Conservation (phyloP, 2,888 invertebrate species). For the Dorcus hopei region DNA sequence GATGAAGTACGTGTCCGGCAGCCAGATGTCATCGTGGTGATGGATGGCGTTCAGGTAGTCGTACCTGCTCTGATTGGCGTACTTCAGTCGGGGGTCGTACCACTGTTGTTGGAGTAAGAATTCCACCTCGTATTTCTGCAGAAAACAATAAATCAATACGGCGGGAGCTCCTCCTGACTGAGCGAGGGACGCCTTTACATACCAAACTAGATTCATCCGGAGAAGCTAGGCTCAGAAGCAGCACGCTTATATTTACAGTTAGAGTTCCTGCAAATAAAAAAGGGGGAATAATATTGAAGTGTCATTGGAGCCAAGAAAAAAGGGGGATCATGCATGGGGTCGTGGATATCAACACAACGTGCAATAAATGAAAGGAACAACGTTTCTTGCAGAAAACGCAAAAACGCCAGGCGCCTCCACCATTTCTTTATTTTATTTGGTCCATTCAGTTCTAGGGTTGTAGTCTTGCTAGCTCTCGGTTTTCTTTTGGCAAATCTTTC, state of each 20-base stretch:
- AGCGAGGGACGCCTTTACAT: slow-evolving; percentile 50
- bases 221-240: slow-evolving; percentile 89
- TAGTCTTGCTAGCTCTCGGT: no score
- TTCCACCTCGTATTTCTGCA: slow-evolving; percentile 94
- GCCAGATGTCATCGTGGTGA: slow-evolving; percentile 89
- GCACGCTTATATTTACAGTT: slow-evolving; percentile 90
- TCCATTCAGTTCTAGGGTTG: no score
- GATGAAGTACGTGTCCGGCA: slow-evolving; percentile 93
- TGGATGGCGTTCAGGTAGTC: slow-evolving; percentile 90
- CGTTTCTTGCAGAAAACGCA: no score
- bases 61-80: slow-evolving; percentile 84
- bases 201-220: slow-evolving; percentile 96
- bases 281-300: no score
- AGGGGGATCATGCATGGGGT: no score
- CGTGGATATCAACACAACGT: no score
- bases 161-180: no score
- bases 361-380: no score
- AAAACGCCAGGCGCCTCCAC: no score
- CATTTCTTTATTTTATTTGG: no score
- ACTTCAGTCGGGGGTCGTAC: slow-evolving; percentile 85
- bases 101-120: slow-evolving; percentile 91
- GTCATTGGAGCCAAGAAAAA: no score
- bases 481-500: no score
- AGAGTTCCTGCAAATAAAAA: slow-evolving; percentile 74
- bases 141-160: slow-evolving; percentile 26